Conservation (phyloP, 2,888 invertebrate genomes). For the Pollenia labialis region DNA sequence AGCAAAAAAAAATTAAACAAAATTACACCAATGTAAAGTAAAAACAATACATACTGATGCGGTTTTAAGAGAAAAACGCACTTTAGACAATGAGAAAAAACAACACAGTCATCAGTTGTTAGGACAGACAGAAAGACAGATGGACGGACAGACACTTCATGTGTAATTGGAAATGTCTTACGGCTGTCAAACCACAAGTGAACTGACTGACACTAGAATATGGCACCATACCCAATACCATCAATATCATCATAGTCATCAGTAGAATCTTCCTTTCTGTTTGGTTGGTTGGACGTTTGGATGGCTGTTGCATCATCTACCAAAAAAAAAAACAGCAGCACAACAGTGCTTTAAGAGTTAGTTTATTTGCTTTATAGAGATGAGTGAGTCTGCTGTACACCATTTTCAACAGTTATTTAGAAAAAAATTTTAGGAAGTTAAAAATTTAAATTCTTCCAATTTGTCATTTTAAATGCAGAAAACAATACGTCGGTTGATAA, state of each 20-base stretch:
- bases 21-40: not conserved
- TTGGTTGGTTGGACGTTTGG: not conserved
- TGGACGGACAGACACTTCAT: constrained; percentile 65
- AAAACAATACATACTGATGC: constrained; percentile 31
- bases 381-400: not conserved
- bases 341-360: constrained; percentile 8
- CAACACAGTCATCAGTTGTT: no score
- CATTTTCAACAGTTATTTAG: no score
- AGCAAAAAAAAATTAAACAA: not conserved
- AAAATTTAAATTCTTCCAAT: no score
- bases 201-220: constrained; percentile 53
- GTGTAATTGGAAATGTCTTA: constrained; percentile 83
- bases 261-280: not conserved
- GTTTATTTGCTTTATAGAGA: constrained; percentile 56
- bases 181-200: constrained; percentile 78
- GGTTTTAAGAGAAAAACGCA: constrained; percentile 42
- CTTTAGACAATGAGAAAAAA: constrained; percentile 26
- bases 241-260: not conserved
- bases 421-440: no score
- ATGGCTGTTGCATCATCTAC: not conserved
- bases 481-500: no score
- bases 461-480: no score
- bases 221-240: constrained; percentile 36
- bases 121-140: constrained; percentile 14
- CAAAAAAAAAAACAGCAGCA: not conserved